Evolutionary conservation across 2,113 vertebrate species (phyloP), one percentile per base, ranked within the genome.

Genomic region (Ictalurus furcatus): DNA sequence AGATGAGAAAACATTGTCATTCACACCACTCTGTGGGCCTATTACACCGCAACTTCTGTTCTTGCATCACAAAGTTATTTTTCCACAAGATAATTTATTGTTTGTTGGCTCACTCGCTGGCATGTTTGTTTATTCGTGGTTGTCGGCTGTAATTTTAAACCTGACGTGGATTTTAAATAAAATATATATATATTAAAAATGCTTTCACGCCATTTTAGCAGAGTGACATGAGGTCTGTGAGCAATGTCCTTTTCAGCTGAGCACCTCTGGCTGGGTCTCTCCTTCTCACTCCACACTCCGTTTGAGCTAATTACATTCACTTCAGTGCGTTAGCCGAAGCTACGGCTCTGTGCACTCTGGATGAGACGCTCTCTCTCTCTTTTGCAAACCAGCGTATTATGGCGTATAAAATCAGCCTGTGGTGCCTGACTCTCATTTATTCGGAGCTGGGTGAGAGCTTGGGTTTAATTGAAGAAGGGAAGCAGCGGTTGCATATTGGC

Each of bases 301-400:
- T 67, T 56, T 54, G 11, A 79, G 73, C 84, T 86, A 89, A 85
- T 86, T 85, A 56, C 74, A 85, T 85, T 85, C 84, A 58, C 74
- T 78, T 85, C 84, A 80, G 44, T 65, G 88, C 74, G 6, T 63
- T 9, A 48, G 61, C 88, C 14, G 6, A 40, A 25, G 76, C 48
- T 59, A n/a, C 54, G 28, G 9, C 86, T n/a, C 78, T 9, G 3
- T 58, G 30, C 67, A 58, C 85, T 85, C 84, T 48, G 83, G 82
- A 78, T 85, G 82, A 88, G 81, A 48, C 25, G 59, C 48, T 58
- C 54, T 34, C 52, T 80, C 52, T 80, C 52, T 56, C 52, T 80
- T 30, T 69, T 44, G 84, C 14, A 61, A n/a, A 52, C 28, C 34
- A 37, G 81, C 21, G 2, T 65, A 65, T 65, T 85, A 85, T 44